Conservation (phyloP, 2,888 invertebrate genomes). For the Xanthorhoe spadicearia region DNA sequence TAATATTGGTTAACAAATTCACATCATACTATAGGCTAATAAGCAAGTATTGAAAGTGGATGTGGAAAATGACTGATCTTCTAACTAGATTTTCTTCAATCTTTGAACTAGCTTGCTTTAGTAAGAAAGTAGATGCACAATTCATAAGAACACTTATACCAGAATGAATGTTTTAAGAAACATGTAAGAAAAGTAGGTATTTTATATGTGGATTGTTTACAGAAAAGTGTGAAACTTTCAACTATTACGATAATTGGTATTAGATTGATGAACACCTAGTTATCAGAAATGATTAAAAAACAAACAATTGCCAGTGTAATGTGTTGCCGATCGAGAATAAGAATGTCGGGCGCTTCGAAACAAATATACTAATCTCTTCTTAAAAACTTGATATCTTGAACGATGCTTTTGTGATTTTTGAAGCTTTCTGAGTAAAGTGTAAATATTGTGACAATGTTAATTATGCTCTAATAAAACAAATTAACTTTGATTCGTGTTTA, state of each 20-base stretch:
- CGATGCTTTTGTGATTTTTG: slow-evolving; percentile 59
- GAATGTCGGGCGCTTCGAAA: neutral
- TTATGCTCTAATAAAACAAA: slow-evolving; percentile 40
- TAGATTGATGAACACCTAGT: neutral
- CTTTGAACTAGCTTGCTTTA: slow-evolving; percentile 56
- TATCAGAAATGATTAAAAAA: neutral
- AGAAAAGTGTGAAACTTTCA: neutral
- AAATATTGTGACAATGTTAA: slow-evolving; percentile 49
- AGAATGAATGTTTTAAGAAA: too few species aligned
- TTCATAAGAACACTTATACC: too few species aligned
- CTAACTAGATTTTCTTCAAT: slow-evolving; percentile 58
- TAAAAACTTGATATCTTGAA: slow-evolving; percentile 49
- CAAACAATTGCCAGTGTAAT: neutral
- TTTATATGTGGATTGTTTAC: neutral
- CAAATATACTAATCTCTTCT: neutral
- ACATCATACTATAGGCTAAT: neutral
- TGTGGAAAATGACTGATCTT: slow-evolving; percentile 66
- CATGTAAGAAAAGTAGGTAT: neutral
- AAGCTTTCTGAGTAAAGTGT: slow-evolving; percentile 63
- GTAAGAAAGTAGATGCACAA: slow-evolving; percentile 10
- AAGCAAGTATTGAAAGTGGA: slow-evolving; percentile 26
- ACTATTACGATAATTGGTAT: neutral
- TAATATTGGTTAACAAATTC: neutral
- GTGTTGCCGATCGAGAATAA: neutral
- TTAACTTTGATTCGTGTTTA: slow-evolving; percentile 29